Percentiles rank a stretch among this genome's conserved stretches.
phyloP scores from a whole-genome alignment of 2,113 vertebrate genomes.

The Odontophorus gujanensis region DNA sequence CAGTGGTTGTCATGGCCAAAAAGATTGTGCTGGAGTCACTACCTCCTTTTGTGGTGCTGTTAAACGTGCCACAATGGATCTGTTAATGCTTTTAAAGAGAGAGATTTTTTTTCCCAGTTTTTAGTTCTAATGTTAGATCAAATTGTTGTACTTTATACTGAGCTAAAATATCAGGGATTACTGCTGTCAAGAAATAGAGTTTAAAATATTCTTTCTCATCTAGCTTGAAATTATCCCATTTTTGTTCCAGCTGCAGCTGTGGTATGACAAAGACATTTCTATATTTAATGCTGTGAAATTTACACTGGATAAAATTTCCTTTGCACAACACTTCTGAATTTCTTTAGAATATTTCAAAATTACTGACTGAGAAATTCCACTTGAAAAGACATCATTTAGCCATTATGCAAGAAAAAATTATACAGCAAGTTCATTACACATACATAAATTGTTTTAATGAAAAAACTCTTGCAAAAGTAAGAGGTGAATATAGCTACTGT shows the following conservation, averaged over 20 bases:
- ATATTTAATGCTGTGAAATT: neutral
- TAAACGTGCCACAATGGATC: neutral
- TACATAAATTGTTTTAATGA: neutral
- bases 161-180: neutral
- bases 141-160: neutral
- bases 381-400: neutral
- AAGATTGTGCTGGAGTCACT: neutral
- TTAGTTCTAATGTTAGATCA: neutral
- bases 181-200: neutral
- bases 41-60: neutral
- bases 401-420: neutral
- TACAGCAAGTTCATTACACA: neutral
- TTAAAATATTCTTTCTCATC: neutral
- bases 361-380: neutral
- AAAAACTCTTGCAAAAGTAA: neutral
- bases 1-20: neutral
- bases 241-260: neutral
- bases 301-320: neutral
- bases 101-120: neutral
- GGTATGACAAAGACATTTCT: neutral
- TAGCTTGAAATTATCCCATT: neutral
- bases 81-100: neutral
- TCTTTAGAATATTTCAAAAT: slow-evolving; percentile 13
- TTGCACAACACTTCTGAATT: neutral
- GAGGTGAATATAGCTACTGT: neutral